phyloP scores from a whole-genome alignment of 2,797 vertebrate species.

The Sciaenops ocellatus region DNA sequence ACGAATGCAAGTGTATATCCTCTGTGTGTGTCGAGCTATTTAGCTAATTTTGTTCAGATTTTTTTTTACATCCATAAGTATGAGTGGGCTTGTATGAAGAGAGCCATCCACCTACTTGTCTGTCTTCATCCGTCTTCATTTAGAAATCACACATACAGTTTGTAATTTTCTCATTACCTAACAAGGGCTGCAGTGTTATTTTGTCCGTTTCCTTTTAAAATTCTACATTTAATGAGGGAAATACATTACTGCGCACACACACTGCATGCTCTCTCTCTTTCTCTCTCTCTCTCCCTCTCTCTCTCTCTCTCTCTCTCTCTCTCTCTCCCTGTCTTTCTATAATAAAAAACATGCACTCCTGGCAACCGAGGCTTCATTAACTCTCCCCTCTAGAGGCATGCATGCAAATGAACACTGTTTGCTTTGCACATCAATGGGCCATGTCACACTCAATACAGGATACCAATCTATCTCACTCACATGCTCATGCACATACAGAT shows the following conservation, averaged over 20 bases:
- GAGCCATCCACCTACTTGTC: slow-evolving; percentile 6
- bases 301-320: slow-evolving; percentile 11
- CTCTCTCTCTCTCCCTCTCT: slow-evolving; percentile 15
- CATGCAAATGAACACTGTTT: slow-evolving; percentile 80
- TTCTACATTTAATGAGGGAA: slow-evolving; percentile 60
- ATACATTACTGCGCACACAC: slow-evolving; percentile 44
- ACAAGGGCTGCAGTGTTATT: slow-evolving; percentile 36
- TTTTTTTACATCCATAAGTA: not conserved
- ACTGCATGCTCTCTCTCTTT: slow-evolving; percentile 20
- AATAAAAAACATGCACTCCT: slow-evolving; percentile 69
- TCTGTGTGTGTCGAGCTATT: not conserved
- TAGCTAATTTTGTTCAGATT: too few relatives aligned
- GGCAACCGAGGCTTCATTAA: slow-evolving; percentile 78
- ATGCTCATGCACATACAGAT: not conserved
- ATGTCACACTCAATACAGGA: slow-evolving; percentile 59
- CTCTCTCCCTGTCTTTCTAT: slow-evolving; percentile 29
- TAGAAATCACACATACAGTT: slow-evolving; percentile 19
- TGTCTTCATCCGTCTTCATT: slow-evolving; percentile 25
- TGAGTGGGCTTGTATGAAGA: not conserved
- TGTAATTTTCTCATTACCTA: slow-evolving; percentile 46
- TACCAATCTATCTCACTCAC: slow-evolving; percentile 49
- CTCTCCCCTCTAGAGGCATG: slow-evolving; percentile 67
- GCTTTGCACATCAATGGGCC: slow-evolving; percentile 79
- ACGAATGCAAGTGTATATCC: not conserved
- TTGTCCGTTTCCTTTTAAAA: slow-evolving; percentile 42